These are phyloP conservation scores for Athalia rosae DNA, from an alignment of 2,888 invertebrate species.

Conservation along the genomic window DNA sequence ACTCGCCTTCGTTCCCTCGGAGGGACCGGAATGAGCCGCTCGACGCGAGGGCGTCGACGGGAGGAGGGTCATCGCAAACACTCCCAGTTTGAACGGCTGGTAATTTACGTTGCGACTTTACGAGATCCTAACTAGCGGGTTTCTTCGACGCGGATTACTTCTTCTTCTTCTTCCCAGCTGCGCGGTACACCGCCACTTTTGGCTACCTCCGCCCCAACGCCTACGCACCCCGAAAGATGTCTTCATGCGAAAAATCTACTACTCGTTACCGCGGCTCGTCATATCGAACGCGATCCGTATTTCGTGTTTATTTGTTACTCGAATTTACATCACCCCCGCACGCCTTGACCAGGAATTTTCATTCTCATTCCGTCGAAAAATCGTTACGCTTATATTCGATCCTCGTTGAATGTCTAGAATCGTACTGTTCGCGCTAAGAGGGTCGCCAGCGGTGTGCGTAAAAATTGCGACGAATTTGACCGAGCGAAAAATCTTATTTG, in stretches of 20 bases:
- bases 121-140: conserved; percentile 72
- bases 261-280: neutral
- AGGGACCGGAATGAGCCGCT: conserved; percentile 48
- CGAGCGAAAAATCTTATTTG: conserved; percentile 68
- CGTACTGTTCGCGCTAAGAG: neutral
- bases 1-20: neutral
- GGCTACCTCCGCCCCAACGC: conserved; percentile 56
- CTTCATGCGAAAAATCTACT: conserved; percentile 21
- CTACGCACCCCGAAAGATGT: conserved; percentile 54
- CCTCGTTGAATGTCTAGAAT: no score
- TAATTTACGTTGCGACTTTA: conserved; percentile 72
- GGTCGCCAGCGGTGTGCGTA: neutral
- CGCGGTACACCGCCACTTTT: conserved; percentile 54
- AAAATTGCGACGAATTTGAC: conserved; percentile 32
- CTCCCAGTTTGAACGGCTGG: conserved; percentile 62
- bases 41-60: conserved; percentile 74
- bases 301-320: no score
- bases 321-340: no score
- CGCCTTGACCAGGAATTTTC: no score
- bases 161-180: conserved; percentile 35
- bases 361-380: no score
- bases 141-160: conserved; percentile 50
- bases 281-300: no score
- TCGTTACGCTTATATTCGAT: no score
- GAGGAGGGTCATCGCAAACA: conserved; percentile 73